A percentile compares a stretch with the other conserved stretches of the same genome.
Evolutionary conservation across 1,140 invertebrate genomes (phyloP).

Genomic region (Spodoptera litura): DNA sequence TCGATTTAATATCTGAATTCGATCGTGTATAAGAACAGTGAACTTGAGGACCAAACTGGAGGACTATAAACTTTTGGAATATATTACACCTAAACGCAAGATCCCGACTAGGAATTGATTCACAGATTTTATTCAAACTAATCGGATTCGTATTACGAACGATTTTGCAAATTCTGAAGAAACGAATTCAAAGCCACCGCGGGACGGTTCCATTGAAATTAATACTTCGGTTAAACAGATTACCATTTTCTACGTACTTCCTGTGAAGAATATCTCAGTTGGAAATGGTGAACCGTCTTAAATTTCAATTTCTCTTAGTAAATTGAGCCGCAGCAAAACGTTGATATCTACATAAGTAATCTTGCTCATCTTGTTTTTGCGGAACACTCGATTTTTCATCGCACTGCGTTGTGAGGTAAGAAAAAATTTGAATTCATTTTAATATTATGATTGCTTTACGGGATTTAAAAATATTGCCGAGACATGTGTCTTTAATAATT

Average conservation of each 20-base stretch:
- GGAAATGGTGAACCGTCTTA: conserved; percentile 38
- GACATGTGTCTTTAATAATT: conserved; percentile 7
- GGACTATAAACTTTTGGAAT: conserved; percentile 55
- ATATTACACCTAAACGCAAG: conserved; percentile 53
- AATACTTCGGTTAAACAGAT: conserved; percentile 56
- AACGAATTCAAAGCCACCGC: conserved; percentile 51
- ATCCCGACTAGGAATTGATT: conserved; percentile 56
- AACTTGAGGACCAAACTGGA: background rate
- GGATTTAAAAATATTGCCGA: background rate
- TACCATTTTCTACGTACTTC: conserved; percentile 47
- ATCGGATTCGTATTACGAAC: conserved; percentile 62
- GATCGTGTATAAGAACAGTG: conserved; percentile 17
- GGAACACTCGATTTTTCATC: conserved; percentile 27
- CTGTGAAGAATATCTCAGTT: conserved; percentile 31
- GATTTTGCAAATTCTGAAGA: conserved; percentile 58
- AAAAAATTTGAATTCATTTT: conserved; percentile 22
- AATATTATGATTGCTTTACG: background rate
- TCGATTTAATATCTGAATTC: conserved; percentile 4
- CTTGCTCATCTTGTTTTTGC: conserved; percentile 33
- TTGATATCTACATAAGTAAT: conserved; percentile 43
- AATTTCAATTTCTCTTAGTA: conserved; percentile 46
- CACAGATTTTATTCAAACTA: conserved; percentile 58
- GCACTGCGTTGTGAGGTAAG: background rate
- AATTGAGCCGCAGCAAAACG: conserved; percentile 39
- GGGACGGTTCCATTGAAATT: conserved; percentile 55